phyloP scores from a whole-genome alignment of 2,888 invertebrate genomes.

The Drosophila melanosoma region DNA sequence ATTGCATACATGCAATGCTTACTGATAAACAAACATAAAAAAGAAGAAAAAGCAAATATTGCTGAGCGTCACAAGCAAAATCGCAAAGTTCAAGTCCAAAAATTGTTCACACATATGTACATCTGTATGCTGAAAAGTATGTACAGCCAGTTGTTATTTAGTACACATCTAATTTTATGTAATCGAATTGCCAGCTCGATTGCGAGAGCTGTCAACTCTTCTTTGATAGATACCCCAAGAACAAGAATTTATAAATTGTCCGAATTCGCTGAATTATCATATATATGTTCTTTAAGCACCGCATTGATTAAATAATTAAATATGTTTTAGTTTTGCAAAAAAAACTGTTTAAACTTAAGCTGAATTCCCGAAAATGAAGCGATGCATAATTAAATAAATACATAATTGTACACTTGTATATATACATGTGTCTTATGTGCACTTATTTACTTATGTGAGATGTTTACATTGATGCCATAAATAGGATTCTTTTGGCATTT shows the following conservation, averaged over 20 bases:
- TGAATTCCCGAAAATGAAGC: background rate
- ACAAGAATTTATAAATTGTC: background rate
- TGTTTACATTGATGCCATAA: conserved; percentile 40
- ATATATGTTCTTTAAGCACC: background rate
- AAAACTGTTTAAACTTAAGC: background rate
- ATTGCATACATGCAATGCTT: background rate
- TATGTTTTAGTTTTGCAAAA: background rate
- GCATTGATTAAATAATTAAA: background rate
- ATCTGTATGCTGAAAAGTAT: background rate
- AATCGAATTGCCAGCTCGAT: background rate
- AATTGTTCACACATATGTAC: background rate
- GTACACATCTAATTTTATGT: background rate
- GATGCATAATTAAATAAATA: background rate
- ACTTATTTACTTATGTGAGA: background rate
- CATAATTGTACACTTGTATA: background rate
- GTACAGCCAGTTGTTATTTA: background rate
- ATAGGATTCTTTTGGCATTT: conserved; percentile 39
- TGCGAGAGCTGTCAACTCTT: background rate
- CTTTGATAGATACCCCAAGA: background rate
- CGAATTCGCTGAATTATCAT: background rate
- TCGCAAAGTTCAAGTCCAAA: background rate
- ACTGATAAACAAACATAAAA: background rate
- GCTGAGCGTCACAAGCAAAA: background rate
- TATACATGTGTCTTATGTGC: background rate
- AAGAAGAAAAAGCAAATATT: background rate